Evolutionary conservation across 1,140 invertebrate genomes (phyloP).

Genomic region (Bombus soroeensis): DNA sequence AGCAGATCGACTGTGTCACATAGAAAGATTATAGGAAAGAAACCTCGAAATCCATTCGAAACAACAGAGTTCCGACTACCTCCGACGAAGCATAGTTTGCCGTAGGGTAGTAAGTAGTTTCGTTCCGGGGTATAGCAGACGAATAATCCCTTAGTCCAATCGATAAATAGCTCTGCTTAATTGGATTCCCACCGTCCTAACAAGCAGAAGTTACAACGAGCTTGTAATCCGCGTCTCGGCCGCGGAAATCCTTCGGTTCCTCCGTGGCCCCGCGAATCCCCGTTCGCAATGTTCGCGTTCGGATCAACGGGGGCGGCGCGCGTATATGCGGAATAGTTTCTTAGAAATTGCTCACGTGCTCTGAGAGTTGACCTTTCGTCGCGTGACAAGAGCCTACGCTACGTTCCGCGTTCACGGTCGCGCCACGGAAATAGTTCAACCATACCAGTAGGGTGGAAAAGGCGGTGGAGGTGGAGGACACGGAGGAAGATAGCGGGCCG

Average conservation of each 20-base stretch:
- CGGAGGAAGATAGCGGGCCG: neutral
- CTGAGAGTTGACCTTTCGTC: constrained; percentile 46
- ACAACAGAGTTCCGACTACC: constrained; percentile 2
- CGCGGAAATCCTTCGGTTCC: neutral
- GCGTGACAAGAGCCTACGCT: constrained; percentile 46
- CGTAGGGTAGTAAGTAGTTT: neutral
- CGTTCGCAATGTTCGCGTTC: neutral
- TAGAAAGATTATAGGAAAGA: neutral
- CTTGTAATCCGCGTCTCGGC: constrained; percentile 16
- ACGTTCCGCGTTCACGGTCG: constrained; percentile 44
- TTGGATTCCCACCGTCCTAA: constrained; percentile 13
- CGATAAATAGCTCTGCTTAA: constrained; percentile 26
- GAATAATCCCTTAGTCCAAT: constrained; percentile 20
- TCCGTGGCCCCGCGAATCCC: neutral
- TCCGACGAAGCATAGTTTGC: neutral
- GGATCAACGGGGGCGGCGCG: neutral
- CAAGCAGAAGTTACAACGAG: constrained; percentile 16
- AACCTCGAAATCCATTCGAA: neutral
- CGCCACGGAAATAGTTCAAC: constrained; percentile 41
- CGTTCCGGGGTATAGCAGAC: neutral
- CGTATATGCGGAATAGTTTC: neutral
- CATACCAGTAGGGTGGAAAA: neutral
- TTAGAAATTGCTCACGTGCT: constrained; percentile 40
- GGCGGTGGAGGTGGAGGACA: neutral
- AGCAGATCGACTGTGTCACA: neutral